Conservation (phyloP, 2,113 vertebrate genomes). For the Myxocyprinus asiaticus region DNA sequence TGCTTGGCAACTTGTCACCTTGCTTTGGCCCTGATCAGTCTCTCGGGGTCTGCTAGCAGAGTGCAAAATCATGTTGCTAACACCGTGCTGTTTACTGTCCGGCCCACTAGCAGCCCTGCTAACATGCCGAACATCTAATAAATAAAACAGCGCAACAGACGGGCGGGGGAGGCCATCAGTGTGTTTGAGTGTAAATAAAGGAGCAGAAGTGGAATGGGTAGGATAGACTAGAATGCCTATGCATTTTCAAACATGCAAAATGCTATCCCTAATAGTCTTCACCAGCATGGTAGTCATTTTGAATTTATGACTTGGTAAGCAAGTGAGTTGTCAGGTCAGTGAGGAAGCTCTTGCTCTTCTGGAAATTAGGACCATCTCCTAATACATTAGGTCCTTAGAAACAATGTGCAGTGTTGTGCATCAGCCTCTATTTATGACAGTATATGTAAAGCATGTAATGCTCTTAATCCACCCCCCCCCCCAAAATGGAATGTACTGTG, state of each 20-base stretch:
- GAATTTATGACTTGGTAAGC: background rate
- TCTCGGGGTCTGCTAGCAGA: slow-evolving; percentile 83
- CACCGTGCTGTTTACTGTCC: slow-evolving; percentile 92
- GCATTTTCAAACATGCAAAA: slow-evolving; percentile 1
- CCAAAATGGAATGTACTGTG: too few relatives aligned
- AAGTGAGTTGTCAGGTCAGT: slow-evolving; percentile 7
- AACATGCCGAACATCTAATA: slow-evolving; percentile 82
- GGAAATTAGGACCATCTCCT: slow-evolving; percentile 11
- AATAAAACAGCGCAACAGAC: slow-evolving; percentile 80
- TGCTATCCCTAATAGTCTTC: slow-evolving; percentile 15
- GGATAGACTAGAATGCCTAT: background rate
- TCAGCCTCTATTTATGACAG: too few relatives aligned
- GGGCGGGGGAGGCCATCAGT: slow-evolving; percentile 59
- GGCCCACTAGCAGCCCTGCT: slow-evolving; percentile 67
- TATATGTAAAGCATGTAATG: too few relatives aligned
- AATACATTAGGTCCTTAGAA: background rate
- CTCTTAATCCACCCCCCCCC: too few relatives aligned
- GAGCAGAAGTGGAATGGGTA: background rate
- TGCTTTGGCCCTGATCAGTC: slow-evolving; percentile 87
- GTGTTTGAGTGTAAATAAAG: slow-evolving; percentile 45
- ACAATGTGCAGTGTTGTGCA: too few relatives aligned
- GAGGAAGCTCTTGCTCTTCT: background rate
- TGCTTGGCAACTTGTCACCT: slow-evolving; percentile 86
- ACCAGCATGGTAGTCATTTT: slow-evolving; percentile 10
- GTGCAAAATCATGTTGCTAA: slow-evolving; percentile 98